A percentile compares a stretch with the other conserved stretches of the same genome.
These are phyloP conservation scores for Cheilosia impressa DNA, from an alignment of 2,888 invertebrate genomes.

Conservation along the genomic window DNA sequence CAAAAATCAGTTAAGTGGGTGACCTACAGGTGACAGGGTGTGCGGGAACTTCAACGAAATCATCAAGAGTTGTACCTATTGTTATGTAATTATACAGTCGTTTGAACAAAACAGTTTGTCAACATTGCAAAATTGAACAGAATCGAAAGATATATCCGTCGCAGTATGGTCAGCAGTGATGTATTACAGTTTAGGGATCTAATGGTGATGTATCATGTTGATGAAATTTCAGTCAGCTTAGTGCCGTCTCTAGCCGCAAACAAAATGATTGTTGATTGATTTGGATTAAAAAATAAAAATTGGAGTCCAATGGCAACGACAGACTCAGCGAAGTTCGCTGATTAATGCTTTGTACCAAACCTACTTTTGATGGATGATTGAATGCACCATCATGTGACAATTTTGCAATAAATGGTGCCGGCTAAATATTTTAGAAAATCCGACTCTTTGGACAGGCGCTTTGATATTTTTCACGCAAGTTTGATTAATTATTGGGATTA, in stretches of 20 bases:
- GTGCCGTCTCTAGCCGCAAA: not conserved
- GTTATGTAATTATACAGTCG: not conserved
- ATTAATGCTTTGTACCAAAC: constrained; percentile 39
- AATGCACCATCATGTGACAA: constrained; percentile 41
- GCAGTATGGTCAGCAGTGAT: not conserved
- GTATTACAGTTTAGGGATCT: constrained; percentile 8
- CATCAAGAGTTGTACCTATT: not conserved
- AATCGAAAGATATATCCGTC: not conserved
- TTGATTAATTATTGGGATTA: constrained; percentile 51
- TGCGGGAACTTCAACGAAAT: not conserved
- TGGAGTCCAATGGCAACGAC: constrained; percentile 5
- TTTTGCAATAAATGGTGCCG: not conserved
- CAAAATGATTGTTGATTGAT: constrained; percentile 37
- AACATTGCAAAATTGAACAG: constrained; percentile 3
- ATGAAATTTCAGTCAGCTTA: constrained; percentile 29
- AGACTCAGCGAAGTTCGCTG: constrained; percentile 7
- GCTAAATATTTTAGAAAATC: not conserved
- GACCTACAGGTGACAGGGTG: not conserved
- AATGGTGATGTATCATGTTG: constrained; percentile 38
- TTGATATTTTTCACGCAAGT: constrained; percentile 6
- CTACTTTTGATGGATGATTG: constrained; percentile 49
- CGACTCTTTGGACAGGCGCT: not conserved
- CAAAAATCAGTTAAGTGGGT: not conserved
- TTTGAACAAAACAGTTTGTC: not conserved
- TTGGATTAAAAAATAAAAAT: constrained; percentile 34